These are phyloP conservation scores for Tursiops truncatus DNA, from an alignment of 2,113 vertebrate species.

Conservation along the genomic window DNA sequence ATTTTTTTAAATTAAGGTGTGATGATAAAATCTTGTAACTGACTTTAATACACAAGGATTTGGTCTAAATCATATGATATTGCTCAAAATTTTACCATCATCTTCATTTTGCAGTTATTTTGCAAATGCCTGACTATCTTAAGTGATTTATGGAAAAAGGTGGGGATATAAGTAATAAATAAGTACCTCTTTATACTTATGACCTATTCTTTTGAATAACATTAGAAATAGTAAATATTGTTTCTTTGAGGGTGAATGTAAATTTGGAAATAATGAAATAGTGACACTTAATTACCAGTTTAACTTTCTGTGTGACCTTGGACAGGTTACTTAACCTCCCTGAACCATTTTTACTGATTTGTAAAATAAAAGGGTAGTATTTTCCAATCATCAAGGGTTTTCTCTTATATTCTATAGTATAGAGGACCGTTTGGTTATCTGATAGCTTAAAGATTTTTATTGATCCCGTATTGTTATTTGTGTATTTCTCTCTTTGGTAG, in stretches of 20 bases:
- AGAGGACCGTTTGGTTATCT: not conserved
- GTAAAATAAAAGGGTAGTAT: not conserved
- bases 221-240: not conserved
- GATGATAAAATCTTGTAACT: not conserved
- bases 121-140: not conserved
- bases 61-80: not conserved
- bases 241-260: not conserved
- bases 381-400: not conserved
- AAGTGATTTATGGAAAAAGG: not conserved
- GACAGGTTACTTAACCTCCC: not conserved
- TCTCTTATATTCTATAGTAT: not conserved
- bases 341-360: conserved; percentile 5
- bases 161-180: conserved; percentile 9
- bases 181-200: not conserved
- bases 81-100: not conserved
- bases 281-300: not conserved
- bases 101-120: not conserved
- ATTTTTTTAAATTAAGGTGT: not conserved
- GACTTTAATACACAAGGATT: not conserved
- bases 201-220: not conserved
- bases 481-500: not conserved
- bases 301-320: conserved; percentile 18
- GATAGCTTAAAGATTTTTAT: not conserved
- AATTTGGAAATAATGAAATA: not conserved
- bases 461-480: not conserved